Conservation (phyloP, 2,888 invertebrate species). For the Petrolisthes manimaculis region DNA sequence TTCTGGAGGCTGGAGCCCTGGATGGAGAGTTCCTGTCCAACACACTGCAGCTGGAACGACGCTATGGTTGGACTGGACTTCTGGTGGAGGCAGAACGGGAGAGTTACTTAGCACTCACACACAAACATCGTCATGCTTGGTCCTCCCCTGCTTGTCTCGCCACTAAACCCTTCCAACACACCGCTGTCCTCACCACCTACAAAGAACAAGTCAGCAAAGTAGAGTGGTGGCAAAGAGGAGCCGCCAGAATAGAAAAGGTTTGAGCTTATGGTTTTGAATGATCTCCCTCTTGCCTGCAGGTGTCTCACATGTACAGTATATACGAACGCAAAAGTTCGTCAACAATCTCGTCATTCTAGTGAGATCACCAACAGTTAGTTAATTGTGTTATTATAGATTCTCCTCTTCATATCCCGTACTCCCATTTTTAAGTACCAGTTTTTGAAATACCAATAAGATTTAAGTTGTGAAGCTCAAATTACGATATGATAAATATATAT, state of each 20-base stretch:
- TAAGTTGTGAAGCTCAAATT: too few relatives aligned
- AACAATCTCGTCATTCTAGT: too few relatives aligned
- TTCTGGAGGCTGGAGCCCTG: conserved; percentile 49
- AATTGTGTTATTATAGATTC: too few relatives aligned
- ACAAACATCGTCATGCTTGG: conserved; percentile 55
- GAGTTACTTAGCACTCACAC: conserved; percentile 40
- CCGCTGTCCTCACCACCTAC: conserved; percentile 41
- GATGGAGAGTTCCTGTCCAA: conserved; percentile 63
- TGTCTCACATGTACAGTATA: too few relatives aligned
- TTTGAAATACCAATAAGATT: too few relatives aligned
- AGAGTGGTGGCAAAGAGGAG: conserved; percentile 37
- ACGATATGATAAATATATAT: too few relatives aligned
- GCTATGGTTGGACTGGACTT: conserved; percentile 51
- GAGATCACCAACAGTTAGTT: too few relatives aligned
- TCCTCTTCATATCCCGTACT: too few relatives aligned
- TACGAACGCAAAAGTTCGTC: too few relatives aligned
- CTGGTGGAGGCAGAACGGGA: conserved; percentile 57
- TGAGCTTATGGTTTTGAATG: background rate
- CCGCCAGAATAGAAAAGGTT: conserved; percentile 52
- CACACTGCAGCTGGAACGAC: conserved; percentile 51
- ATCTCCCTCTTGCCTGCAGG: too few relatives aligned
- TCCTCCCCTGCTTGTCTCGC: conserved; percentile 48
- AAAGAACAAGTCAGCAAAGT: background rate
- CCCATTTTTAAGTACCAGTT: too few relatives aligned
- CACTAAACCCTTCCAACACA: conserved; percentile 33